Evolutionary conservation across 2,888 invertebrate genomes (phyloP).

Genomic region (Malacosoma neustria): DNA sequence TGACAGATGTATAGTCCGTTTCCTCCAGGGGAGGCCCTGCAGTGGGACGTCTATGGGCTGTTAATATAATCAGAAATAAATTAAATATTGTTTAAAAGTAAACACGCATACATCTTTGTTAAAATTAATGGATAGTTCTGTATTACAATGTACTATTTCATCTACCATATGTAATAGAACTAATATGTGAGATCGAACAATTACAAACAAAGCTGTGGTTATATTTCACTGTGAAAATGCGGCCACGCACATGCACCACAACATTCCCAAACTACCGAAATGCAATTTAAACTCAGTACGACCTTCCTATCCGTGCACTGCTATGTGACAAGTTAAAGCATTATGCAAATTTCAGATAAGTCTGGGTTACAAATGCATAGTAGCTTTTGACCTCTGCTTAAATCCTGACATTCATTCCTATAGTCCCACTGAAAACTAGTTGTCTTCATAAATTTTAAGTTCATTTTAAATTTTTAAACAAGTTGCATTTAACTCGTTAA

Average conservation of each 20-base stretch:
- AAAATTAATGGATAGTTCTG: neutral
- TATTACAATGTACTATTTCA: neutral
- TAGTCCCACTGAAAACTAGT: no score
- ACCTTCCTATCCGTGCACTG: slow-evolving; percentile 36
- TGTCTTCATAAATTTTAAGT: no score
- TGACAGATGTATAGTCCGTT: no score
- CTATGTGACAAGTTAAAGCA: slow-evolving; percentile 59
- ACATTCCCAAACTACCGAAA: slow-evolving; percentile 46
- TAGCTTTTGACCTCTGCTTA: neutral
- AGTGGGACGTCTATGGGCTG: no score
- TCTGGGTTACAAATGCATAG: slow-evolving; percentile 44
- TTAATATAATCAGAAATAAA: no score
- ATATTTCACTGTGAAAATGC: slow-evolving; percentile 40
- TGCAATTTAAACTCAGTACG: slow-evolving; percentile 56
- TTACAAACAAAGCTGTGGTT: slow-evolving; percentile 11
- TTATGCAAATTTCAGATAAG: slow-evolving; percentile 53
- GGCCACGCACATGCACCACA: slow-evolving; percentile 35
- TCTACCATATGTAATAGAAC: neutral
- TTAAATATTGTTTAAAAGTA: no score
- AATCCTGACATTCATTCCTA: slow-evolving; percentile 10
- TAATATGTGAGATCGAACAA: slow-evolving; percentile 1
- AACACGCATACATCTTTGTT: neutral
- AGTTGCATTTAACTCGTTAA: no score
- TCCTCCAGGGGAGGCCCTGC: no score
- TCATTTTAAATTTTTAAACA: no score